Evolutionary conservation across 2,888 invertebrate species (phyloP).

Genomic region (Aquatica leii): DNA sequence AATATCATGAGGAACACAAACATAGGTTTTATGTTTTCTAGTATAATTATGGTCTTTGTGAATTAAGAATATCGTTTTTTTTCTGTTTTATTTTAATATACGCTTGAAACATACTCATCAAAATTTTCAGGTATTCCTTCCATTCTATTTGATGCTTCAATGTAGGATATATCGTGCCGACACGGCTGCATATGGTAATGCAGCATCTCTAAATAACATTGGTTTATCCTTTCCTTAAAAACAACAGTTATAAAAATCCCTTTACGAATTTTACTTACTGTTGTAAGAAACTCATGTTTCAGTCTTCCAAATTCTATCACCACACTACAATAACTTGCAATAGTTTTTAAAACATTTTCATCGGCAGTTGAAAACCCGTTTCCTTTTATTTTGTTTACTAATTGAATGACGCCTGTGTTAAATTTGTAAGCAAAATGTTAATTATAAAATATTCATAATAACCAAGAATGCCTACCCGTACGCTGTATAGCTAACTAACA

Average conservation of each 20-base stretch:
- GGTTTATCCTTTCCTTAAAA: slow-evolving; percentile 30
- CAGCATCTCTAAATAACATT: slow-evolving; percentile 52
- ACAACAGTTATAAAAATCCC: no score
- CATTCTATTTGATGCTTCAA: slow-evolving; percentile 59
- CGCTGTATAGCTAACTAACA: no score
- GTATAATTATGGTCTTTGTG: no score
- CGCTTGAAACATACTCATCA: slow-evolving; percentile 60
- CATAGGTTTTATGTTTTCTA: no score
- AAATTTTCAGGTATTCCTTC: slow-evolving; percentile 61
- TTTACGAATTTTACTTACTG: no score
- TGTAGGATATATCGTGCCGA: slow-evolving; percentile 62
- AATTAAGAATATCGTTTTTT: no score
- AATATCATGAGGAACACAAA: no score
- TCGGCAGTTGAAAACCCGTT: slow-evolving; percentile 64
- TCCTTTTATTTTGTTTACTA: slow-evolving; percentile 65
- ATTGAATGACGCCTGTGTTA: slow-evolving; percentile 64
- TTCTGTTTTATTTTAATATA: no score
- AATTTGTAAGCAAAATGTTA: no score
- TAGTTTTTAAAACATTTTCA: slow-evolving; percentile 65
- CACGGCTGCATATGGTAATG: slow-evolving; percentile 65
- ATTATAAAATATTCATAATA: background rate
- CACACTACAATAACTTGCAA: slow-evolving; percentile 67
- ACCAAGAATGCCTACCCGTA: no score
- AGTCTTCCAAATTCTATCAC: slow-evolving; percentile 67
- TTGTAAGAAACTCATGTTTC: slow-evolving; percentile 62